Base-by-base conservation (phyloP, 2,888 invertebrate genomes). In the Hermaeophaga mercurialis region DNA sequence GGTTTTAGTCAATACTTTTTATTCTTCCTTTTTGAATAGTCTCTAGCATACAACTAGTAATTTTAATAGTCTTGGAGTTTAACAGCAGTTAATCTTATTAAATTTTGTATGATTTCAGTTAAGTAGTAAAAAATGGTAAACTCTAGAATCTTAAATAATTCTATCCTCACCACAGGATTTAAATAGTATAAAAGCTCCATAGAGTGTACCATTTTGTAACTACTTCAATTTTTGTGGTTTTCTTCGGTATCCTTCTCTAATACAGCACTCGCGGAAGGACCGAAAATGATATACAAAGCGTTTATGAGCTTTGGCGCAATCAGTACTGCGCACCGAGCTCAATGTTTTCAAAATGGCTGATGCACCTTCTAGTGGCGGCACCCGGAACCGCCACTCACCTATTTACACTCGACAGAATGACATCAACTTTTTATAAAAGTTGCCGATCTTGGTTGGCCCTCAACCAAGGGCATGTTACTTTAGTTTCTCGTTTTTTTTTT, bases 231-330 rank as follows among this genome's bases (percentile, higher is more conserved):
- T 72, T 74, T 74, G 75, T 77, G 76, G 76, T 77, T 76, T 76
- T 74, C 74, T 81, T 81, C 84, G 81, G 87, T 86, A 86, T 86
- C 88, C 88, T 88, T 88, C 88, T 88, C 87, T 83, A 81, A 83
- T 88, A 88, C 88, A 87, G 87, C 88, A 87, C 83, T 86, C 85
- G 88, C 87, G 85, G 88, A 87, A 88, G 88, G 87, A 72, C 83
- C 85, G 85, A 61, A 38, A 8, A 17, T 39, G 26, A 17, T 59
- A 55, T 49, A 57, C 24, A 58, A 67, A 68, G 70, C 73, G 69
- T 70, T 71, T 68, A 70, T 73, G 82, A 74, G 74, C 73, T 74
- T 73, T 70, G 73, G 74, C 60, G 56, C 73, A 71, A 39, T 72
- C 72, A 80, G 81, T 62, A 64, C 64, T 81, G 80, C 79, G 78